phyloP scores from a whole-genome alignment of 2,888 invertebrate genomes.

The Fissipunctia ypsillon region DNA sequence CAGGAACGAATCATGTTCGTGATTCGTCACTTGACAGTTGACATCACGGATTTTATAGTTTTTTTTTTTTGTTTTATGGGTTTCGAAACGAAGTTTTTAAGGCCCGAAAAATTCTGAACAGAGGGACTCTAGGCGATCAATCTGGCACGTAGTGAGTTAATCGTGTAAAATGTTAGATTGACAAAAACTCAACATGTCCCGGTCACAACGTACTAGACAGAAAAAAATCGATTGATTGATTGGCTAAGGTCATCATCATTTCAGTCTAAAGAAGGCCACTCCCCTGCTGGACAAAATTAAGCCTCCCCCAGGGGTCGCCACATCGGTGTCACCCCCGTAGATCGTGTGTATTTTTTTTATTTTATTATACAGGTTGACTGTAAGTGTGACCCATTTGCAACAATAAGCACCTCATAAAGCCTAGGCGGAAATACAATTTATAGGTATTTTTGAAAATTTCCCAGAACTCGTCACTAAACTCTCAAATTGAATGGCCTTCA shows the following conservation, averaged over 20 bases:
- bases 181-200: background rate
- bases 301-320: background rate
- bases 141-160: background rate
- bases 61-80: background rate
- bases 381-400: no score
- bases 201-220: no score
- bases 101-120: background rate
- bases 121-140: background rate
- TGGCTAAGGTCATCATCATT: background rate
- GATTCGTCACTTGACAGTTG: slow-evolving; percentile 32
- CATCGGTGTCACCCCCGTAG: no score
- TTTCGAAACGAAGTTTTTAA: background rate
- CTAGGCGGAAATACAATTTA: no score
- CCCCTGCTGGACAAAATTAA: background rate
- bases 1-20: slow-evolving; percentile 26
- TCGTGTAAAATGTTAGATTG: background rate
- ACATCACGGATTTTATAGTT: background rate
- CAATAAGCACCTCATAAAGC: no score
- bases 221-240: background rate
- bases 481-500: no score
- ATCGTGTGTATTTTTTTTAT: no score
- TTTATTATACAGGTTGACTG: no score
- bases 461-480: no score
- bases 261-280: background rate
- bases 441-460: no score